Conservation (phyloP, 1,140 invertebrate genomes). For the Episyrphus balteatus region DNA sequence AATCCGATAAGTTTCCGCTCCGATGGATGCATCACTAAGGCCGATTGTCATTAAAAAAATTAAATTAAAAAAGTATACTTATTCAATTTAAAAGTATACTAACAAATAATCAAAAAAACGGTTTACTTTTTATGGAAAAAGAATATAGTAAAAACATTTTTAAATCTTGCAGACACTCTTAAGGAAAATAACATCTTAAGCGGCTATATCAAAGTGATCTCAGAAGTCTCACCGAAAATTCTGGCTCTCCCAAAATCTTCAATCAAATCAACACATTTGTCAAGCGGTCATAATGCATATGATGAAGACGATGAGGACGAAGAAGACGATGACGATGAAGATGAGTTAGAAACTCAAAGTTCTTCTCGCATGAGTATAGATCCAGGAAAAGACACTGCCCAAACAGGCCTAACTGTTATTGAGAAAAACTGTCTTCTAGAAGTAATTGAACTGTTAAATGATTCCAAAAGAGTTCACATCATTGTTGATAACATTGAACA, state of each 20-base stretch:
- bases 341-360: constrained; percentile 36
- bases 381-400: constrained; percentile 27
- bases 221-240: constrained; percentile 38
- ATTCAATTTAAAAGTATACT: no score
- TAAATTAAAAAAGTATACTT: no score
- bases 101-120: no score
- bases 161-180: constrained; percentile 14
- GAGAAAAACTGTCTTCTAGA: constrained; percentile 40
- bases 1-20: no score
- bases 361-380: background rate
- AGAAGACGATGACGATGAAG: constrained; percentile 32
- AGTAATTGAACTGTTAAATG: constrained; percentile 52
- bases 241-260: constrained; percentile 28
- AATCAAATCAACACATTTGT: constrained; percentile 15
- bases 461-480: constrained; percentile 48
- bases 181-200: constrained; percentile 10
- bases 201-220: constrained; percentile 28
- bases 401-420: constrained; percentile 31
- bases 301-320: constrained; percentile 40
- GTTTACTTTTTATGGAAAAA: no score
- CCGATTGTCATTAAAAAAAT: no score
- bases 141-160: no score
- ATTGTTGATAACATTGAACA: constrained; percentile 49
- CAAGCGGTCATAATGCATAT: constrained; percentile 39
- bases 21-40: no score